Percentiles rank a stretch among this genome's conserved stretches.
Evolutionary conservation across 2,888 invertebrate species (phyloP).

Genomic region (Epistrophella euchroma): DNA sequence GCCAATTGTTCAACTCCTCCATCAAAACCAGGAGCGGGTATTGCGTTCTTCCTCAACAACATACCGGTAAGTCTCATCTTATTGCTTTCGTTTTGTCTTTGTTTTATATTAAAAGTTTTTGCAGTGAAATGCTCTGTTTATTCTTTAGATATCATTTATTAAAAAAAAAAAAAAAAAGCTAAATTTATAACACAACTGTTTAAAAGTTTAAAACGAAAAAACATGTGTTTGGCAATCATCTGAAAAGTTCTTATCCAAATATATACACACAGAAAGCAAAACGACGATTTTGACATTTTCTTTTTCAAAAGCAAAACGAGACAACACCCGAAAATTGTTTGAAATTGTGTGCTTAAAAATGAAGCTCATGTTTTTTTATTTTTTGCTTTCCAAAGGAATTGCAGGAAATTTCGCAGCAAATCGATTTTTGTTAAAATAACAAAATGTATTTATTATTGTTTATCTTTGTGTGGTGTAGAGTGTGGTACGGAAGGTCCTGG

Average conservation of each 20-base stretch:
- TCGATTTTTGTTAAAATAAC: slow-evolving; percentile 42
- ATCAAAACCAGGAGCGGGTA: slow-evolving; percentile 88
- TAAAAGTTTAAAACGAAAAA: slow-evolving; percentile 33
- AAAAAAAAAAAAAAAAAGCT: slow-evolving; percentile 11
- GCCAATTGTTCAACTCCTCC: slow-evolving; percentile 90
- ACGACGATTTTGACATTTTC: slow-evolving; percentile 3
- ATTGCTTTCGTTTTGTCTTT: slow-evolving; percentile 29
- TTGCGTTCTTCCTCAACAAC: slow-evolving; percentile 90
- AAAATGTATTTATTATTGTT: slow-evolving; percentile 40
- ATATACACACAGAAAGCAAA: neutral
- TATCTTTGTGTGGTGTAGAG: slow-evolving; percentile 24
- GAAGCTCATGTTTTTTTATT: neutral
- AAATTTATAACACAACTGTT: slow-evolving; percentile 1
- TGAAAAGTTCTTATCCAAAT: slow-evolving; percentile 26
- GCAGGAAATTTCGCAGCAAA: slow-evolving; percentile 10
- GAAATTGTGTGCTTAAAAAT: slow-evolving; percentile 16
- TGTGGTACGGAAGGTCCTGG: slow-evolving; percentile 7
- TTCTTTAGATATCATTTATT: neutral
- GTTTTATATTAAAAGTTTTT: slow-evolving; percentile 17
- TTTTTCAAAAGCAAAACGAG: neutral
- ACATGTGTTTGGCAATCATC: slow-evolving; percentile 48
- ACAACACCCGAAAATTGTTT: neutral
- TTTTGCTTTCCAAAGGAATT: neutral
- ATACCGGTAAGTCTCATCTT: slow-evolving; percentile 86
- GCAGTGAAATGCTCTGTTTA: slow-evolving; percentile 10